Base-by-base conservation (phyloP, 2,113 vertebrate species). In the Scopus umbretta region DNA sequence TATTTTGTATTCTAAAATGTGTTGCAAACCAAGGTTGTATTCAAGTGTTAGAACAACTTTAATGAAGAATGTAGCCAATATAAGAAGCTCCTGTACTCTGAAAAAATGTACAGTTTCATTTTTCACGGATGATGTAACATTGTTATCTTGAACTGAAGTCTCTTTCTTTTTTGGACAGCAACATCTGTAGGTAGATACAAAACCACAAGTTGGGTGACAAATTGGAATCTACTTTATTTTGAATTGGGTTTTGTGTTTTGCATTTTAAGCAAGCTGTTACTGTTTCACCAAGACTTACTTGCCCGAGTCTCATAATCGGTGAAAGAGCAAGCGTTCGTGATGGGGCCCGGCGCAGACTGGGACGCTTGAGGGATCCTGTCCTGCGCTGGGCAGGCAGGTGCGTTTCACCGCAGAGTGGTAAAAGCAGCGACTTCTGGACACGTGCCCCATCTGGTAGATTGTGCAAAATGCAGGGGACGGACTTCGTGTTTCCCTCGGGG, bases 61-160 rank as follows among this genome's bases (percentile, higher is more conserved):
- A 90, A 71, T 94, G 59, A 97, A 75, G 95, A 97, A 96, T 67
- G 71, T 80, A 96, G 80, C 61, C 88, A 90, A 56, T 73, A 26
- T 87, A 88, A 97, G 96, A 95, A 94, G 79, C 52, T 97, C 83
- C 76, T 96, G 81, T 96, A 92, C 91, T 97, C 86, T 58, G 89
- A 94, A 19, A 90, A 90, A 94, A 86, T 43, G 80, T 90, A 94
- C 38, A 43, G 76, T 94, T 96, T 78, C 75, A 70, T 95, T 97
- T 97, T 97, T 96, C 90, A 97, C 90, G 96, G 94, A 73, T 75
- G 95, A 95, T 88, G 87, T 92, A 86, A 96, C 59, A 56, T 87
- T 96, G 29, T 81, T 97, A 92, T 65, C 78, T 95, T 97, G 85
- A 97, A 96, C 79, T 56, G 90, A 92, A 91, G 56, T 70, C 27